Evolutionary conservation across 2,113 vertebrate genomes (phyloP), one percentile per base, ranked within the genome.

Genomic region (Eonycteris spelaea): DNA sequence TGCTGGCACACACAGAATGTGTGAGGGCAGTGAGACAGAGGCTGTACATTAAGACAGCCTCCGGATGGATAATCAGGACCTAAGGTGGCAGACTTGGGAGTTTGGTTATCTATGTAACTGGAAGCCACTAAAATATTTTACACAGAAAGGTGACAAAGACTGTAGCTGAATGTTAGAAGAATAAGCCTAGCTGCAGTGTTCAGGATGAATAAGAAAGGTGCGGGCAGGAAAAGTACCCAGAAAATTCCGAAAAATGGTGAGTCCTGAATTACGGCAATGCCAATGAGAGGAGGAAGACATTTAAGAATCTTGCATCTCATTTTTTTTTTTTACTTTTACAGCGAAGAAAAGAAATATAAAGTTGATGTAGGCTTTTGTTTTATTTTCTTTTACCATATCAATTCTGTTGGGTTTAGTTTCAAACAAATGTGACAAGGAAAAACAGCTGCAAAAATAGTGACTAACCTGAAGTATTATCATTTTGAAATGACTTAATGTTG

Each of bases 401-500:
- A 75, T 97, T 94, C 65, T 91, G n/a, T 91, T 90, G 35, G 2
- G 0, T 86, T 97, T 91, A 75, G 84, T 96, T 96, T 96, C 75
- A 97, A 98, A 97, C 92, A 95, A 91, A 97, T 93, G 92, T 92
- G 85, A 95, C 86, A 88, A 96, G 68, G 48, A 94, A 94, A 94
- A 97, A 68, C 96, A 98, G 97, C 97, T 98, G 96, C 92, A 96
- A 95, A 98, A 98, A 98, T 97, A 98, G 90, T 70, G 92, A 88
- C 30, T 88, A 97, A 91, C 85, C 86, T 91, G 84, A 96, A 89
- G 24, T 67, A 78, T 94, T 97, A 90, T 97, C 95, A 86, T 97
- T 97, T 95, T 74, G 88, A 63, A 97, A 91, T 96, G 91, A 98
- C 96, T 97, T 98, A 97, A 96, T 90, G 61, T 65, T 94, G 96